Evolutionary conservation across 2,888 invertebrate species (phyloP).

Genomic region (Zhuqinia jingwanae): DNA sequence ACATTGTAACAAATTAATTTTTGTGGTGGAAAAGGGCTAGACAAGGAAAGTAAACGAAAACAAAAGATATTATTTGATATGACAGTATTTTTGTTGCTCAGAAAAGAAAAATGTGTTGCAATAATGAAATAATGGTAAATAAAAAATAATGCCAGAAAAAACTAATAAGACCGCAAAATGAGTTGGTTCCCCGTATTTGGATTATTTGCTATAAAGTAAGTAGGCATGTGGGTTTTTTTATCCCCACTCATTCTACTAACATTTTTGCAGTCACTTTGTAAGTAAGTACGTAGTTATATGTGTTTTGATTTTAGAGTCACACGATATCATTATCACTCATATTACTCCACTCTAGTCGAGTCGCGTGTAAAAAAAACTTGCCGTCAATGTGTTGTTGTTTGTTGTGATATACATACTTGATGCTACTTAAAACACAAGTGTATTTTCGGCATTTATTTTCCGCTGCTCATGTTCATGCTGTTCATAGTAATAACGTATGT

Average conservation of each 20-base stretch:
- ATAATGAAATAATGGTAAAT: slow-evolving; percentile 10
- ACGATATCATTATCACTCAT: slow-evolving; percentile 25
- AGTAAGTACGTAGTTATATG: not conserved
- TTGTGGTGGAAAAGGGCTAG: not conserved
- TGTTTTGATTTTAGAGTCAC: slow-evolving; percentile 6
- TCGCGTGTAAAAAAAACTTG: slow-evolving; percentile 15
- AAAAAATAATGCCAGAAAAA: slow-evolving; percentile 8
- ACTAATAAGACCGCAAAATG: slow-evolving; percentile 9
- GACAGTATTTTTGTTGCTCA: not conserved
- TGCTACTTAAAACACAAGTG: not conserved
- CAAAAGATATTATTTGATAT: not conserved
- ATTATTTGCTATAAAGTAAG: slow-evolving; percentile 14
- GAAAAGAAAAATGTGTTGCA: not conserved
- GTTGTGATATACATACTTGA: not conserved
- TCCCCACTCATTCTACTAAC: not conserved
- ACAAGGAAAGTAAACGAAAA: not conserved
- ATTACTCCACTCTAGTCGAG: slow-evolving; percentile 19
- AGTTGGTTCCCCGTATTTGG: slow-evolving; percentile 11
- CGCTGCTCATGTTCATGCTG: no score
- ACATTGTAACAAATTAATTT: not conserved
- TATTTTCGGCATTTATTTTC: no score
- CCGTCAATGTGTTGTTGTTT: not conserved
- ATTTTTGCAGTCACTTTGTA: not conserved
- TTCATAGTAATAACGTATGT: no score
- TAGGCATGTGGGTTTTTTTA: slow-evolving; percentile 12